Base-by-base conservation (phyloP, 2,888 invertebrate species). In the Leucoma salicis region DNA sequence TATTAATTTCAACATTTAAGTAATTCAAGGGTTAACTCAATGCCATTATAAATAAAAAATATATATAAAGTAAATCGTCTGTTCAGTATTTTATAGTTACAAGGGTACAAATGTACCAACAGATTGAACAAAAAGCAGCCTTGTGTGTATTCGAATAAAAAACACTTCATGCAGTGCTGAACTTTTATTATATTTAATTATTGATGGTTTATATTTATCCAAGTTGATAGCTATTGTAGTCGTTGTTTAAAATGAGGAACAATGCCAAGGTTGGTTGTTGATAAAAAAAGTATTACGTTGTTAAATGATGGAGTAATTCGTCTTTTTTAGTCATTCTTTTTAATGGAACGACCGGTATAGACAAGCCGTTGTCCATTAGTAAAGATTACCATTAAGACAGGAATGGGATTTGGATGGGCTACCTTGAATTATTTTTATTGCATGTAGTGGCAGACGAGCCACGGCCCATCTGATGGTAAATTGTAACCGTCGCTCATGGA, bases 51-150 rank as follows among this genome's bases (percentile, higher is more conserved):
- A 24, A 21, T 10, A 28, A 29, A 29, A 12, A 29, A 29, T 7
- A 29, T 7, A 29, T 2, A 27, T 29, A 2, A 38, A 29, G 13
- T 3, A 24, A 29, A 33, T 21, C n/a, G n/a, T n/a, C 16, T 35
- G 41, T 13, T 43, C 31, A 40, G 35, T 36, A 36, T 49, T 57
- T 49, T 37, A 44, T 8, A 47, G 41, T 46, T 43, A 60, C 57
- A 57, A 55, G 56, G 60, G 45, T 56, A 56, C 11, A 39, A 35
- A 44, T 33, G 3, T 31, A 51, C 40, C 16, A 16, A 46, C 28
- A 14, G 5, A 36, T 32, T 15, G n/a, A 53, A 50, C n/a, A 14
- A 2, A 11, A n/a, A 31, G 39, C 10, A 43, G 10, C 57, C 46
- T 55, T 53, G 42, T 28, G 5, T 41, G 2, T 27, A 11, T n/a